Evolutionary conservation across 2,888 invertebrate species (phyloP), one percentile per base, ranked within the genome.

Genomic region (Candidula unifasciata): DNA sequence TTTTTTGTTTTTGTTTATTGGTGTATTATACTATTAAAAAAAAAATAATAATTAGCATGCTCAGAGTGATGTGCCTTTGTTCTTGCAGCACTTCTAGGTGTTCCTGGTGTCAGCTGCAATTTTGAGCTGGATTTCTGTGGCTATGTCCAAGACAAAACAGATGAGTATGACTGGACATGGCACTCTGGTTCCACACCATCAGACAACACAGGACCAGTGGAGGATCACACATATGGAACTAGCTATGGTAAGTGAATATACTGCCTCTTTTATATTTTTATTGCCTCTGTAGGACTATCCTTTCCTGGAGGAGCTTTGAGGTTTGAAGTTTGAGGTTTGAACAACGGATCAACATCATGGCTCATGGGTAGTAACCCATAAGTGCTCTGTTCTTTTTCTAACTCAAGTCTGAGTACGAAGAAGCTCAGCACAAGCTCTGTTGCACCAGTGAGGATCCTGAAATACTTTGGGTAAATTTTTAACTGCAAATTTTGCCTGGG

Each of bases 201-300:
- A 5, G 13, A 33, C 0, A 82, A 85, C 35, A 91, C 90, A 35
- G 91, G 91, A 13, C 91, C 91, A 13, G 71, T 80, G 0, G 87
- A 83, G 69, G 92, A 92, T 83, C 92, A 92, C 86, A 91, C 91
- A n/a, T 89, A 89, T 74, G 88, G 90, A 33, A 89, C 90, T 30
- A 78, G 83, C 2, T 79, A 85, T 73, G 92, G 92, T 90, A 83
- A 83, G 80, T 82, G n/a, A n/a, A n/a, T n/a, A n/a, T n/a, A n/a
- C n/a, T n/a, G n/a, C n/a, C n/a, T n/a, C n/a, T n/a, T n/a, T n/a
- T n/a, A n/a, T n/a, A n/a, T n/a, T n/a, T n/a, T n/a, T n/a, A n/a
- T n/a, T n/a, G n/a, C n/a, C n/a, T n/a, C n/a, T n/a, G n/a, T n/a
- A n/a, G n/a, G n/a, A n/a, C n/a, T n/a, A n/a, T n/a, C n/a, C n/a